phyloP scores from a whole-genome alignment of 2,888 invertebrate genomes.

The Campoplex nolae region DNA sequence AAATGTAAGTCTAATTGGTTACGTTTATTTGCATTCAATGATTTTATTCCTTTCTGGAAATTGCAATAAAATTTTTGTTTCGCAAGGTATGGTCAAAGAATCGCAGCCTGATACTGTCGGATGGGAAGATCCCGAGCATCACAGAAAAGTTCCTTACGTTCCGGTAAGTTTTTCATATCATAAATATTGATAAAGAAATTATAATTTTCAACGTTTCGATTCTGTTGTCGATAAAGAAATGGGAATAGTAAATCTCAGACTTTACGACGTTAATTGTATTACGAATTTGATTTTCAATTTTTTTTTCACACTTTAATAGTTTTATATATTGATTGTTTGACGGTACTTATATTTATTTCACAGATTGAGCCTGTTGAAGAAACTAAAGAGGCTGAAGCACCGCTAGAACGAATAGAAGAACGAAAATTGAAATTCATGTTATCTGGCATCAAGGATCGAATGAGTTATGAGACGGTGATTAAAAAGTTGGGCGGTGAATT shows the following conservation, averaged over 20 bases:
- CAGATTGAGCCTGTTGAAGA: slow-evolving; percentile 58
- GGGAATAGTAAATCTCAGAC: too few relatives aligned
- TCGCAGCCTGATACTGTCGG: slow-evolving; percentile 89
- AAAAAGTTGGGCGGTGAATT: slow-evolving; percentile 88
- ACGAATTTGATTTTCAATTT: not conserved
- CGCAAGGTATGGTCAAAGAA: slow-evolving; percentile 79
- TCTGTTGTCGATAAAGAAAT: too few relatives aligned
- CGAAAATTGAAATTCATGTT: slow-evolving; percentile 80
- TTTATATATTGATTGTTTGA: not conserved
- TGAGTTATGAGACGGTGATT: slow-evolving; percentile 86
- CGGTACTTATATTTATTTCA: slow-evolving; percentile 9
- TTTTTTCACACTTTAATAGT: not conserved
- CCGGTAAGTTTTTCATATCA: slow-evolving; percentile 37
- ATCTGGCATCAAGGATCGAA: slow-evolving; percentile 85
- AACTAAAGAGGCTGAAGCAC: slow-evolving; percentile 45
- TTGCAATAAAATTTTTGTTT: not conserved
- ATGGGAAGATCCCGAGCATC: slow-evolving; percentile 88
- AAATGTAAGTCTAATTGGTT: slow-evolving; percentile 65
- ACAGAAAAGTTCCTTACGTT: slow-evolving; percentile 46
- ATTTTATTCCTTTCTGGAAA: not conserved
- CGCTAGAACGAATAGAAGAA: slow-evolving; percentile 22
- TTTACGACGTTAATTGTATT: not conserved
- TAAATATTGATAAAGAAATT: not conserved
- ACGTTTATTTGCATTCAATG: not conserved
- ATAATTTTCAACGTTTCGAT: too few relatives aligned